These are phyloP conservation scores for Trichonephila inaurata DNA, from an alignment of 1,140 invertebrate species.

Conservation along the genomic window DNA sequence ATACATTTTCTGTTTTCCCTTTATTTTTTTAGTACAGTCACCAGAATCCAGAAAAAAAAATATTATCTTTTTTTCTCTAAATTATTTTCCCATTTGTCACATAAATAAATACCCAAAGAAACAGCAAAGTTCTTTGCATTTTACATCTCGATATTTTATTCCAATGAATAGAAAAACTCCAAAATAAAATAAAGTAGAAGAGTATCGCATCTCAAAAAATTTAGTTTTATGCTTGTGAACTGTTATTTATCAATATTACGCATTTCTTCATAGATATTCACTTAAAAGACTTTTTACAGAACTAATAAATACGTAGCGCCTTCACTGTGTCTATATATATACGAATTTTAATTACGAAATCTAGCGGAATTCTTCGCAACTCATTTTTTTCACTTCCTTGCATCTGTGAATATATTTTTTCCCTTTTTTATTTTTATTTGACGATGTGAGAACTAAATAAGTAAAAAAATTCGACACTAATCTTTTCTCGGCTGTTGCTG, in stretches of 20 bases:
- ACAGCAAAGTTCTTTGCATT: too few species aligned
- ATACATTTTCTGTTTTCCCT: too few species aligned
- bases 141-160: too few species aligned
- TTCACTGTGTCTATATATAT: background rate
- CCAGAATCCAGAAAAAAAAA: too few species aligned
- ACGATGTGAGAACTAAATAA: background rate
- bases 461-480: conserved; percentile 6
- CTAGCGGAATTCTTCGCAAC: background rate
- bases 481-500: conserved; percentile 24
- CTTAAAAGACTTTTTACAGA: background rate
- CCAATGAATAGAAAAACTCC: too few species aligned
- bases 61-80: too few species aligned
- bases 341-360: background rate
- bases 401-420: background rate
- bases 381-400: background rate
- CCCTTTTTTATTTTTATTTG: background rate
- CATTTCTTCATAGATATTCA: background rate
- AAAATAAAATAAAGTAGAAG: too few species aligned
- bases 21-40: too few species aligned
- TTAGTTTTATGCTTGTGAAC: background rate
- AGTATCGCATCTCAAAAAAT: background rate
- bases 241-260: background rate
- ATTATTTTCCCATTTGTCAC: too few species aligned
- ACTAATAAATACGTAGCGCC: background rate
- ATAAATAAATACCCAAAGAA: too few species aligned